Base-by-base conservation (phyloP, 2,113 vertebrate genomes). In the Ciconia maguari region DNA sequence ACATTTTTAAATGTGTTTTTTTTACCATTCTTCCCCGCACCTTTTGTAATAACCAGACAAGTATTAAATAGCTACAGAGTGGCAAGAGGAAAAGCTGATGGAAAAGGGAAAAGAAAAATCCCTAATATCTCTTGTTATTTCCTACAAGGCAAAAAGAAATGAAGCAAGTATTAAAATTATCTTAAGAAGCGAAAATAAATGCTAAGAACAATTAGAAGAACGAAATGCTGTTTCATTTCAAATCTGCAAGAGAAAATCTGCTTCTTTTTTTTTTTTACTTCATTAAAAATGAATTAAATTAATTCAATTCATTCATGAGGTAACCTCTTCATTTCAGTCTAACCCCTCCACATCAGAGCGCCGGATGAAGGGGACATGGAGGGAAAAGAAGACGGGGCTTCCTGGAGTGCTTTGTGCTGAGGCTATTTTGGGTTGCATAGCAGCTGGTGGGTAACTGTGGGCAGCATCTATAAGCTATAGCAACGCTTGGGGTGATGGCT, bases 401-500 rank as follows among this genome's bases (percentile, higher is more conserved):
- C 94, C 96, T 92, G 96, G 92, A 74, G 96, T 93, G 94, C 71
- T 96, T 97, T 96, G 92, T 97, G 81, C 61, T 0, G 36, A 88
- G 87, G 70, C 82, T 94, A 76, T 95, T 96, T 93, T 68, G 92
- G 84, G 93, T 96, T 95, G 96, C 94, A 77, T 96, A 96, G 96
- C 96, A 96, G 96, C 96, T 89, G 76, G 74, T 92, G 91, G 86
- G 80, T 83, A 96, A 97, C 93, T 90, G 68, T 62, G 93, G 89
- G 80, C 89, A 94, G 89, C 54, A 86, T 76, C 89, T 81, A 44
- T 5, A 44, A 85, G 78, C 94, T 95, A 93, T 96, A 72, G 96
- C 96, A 96, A 96, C 70, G 30, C 96, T 75, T 83, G 93, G 78
- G 90, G 84, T 76, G 93, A 54, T 0, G 21, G 82, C 36, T 91